Base-by-base conservation (phyloP, 2,113 vertebrate genomes). In the Falcunculus frontatus region DNA sequence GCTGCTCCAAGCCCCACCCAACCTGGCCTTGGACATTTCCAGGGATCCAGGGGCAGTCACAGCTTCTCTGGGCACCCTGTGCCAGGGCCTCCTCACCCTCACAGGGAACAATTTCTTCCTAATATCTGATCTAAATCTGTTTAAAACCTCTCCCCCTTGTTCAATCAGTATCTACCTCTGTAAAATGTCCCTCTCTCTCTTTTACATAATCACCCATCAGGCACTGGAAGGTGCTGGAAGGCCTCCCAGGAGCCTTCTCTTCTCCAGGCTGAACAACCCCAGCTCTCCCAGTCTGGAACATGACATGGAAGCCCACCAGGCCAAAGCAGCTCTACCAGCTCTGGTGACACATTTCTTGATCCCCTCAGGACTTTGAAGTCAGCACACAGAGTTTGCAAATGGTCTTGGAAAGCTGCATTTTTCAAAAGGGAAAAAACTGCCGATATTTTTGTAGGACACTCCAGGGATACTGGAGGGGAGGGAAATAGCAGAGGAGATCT, bases 1-100 rank as follows among this genome's bases (percentile, higher is more conserved):
- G 10, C 0, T n/a, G n/a, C 53, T 83, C 78, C 76, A 80, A 80
- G 27, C 17, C 35, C 18, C 0, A 0, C n/a, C 32, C 56, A 77
- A 0, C 46, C 46, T 62, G 57, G 35, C 29, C 70, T 55, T 47
- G 47, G 21, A 55, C 17, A 22, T 5, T 68, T 25, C 7, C 53
- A 60, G 62, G 46, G 25, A 67, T 74, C 39, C 52, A 73, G n/a
- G 30, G 21, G 8, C 70, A 76, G 55, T 47, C 70, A 68, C 70
- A 89, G 46, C 16, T 75, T 49, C 63, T 69, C 46, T 41, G 53
- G 16, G 16, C 11, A 53, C 0, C 35, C 32, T 7, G 13, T 27
- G 79, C 62, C 59, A 55, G 30, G 25, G 13, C 14, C 20, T 47
- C 11, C 0, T 11, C 47, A 47, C 11, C 16, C 14, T 1, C 10